Base-by-base conservation (phyloP, 2,888 invertebrate species). In the Micoletzkya japonica region DNA sequence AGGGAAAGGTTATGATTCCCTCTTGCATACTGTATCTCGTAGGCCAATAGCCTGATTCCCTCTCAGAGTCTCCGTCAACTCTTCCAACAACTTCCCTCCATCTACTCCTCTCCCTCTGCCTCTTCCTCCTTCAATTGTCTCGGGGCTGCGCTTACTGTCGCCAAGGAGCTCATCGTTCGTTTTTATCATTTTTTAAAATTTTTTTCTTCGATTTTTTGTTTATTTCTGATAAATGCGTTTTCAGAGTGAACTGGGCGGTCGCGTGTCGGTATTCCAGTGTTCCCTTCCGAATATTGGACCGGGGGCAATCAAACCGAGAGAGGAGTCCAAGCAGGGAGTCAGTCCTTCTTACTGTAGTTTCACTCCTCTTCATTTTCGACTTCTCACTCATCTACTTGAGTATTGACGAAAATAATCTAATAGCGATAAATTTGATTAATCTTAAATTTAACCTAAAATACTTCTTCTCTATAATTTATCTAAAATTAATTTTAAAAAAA, bases 181-280 rank as follows among this genome's bases (percentile, higher is more conserved):
- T 78, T 49, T 24, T 1, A 17, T 52, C 36, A 26, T 52, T 24
- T 36, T 49, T 30, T n/a, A 24, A 3, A n/a, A 50, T 37, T 3
- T 30, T 39, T 61, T 6, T 60, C n/a, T 44, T 60, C 26, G 24
- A 26, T 32, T 57, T 26, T 3, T 34, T 10, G n/a, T 20, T 56
- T 56, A 56, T 24, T 56, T 28, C 24, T 10, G n/a, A 59, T 14
- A 30, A 63, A 63, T 26, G 20, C 17, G 26, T 14, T 52, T 80
- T 63, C 85, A 92, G 92, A 90, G 91, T 75, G 90, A 93, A 0
- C 93, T 94, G 2, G 98, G 98, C 61, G 98, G 98, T 7, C 90
- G 98, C 61, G 90, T 99, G 28, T 93, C 95, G 7, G 93, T 97
- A 14, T 92, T 99, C 88, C 95, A 95, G 88, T 91, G 93, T 17